A percentile compares a stretch with the other conserved stretches of the same genome.
These are phyloP conservation scores for Todiramphus saurophagus DNA, from an alignment of 2,113 vertebrate species.

Conservation along the genomic window DNA sequence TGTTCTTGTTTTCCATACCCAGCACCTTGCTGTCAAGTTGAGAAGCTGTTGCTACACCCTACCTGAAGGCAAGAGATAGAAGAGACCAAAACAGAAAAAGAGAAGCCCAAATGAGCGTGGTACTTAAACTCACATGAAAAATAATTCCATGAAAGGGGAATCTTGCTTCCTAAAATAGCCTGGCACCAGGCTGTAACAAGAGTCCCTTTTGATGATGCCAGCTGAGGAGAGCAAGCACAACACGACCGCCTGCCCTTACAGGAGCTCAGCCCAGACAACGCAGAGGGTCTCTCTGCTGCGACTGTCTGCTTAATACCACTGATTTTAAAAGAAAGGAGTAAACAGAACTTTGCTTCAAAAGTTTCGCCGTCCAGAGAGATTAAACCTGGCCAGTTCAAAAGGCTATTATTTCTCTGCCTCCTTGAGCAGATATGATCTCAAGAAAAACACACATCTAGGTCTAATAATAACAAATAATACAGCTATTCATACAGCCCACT, in stretches of 20 bases:
- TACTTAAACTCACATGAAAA: neutral
- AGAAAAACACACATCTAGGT: constrained; percentile 54
- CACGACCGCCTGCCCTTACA: neutral
- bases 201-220: constrained; percentile 6
- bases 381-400: neutral
- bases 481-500: constrained; percentile 52
- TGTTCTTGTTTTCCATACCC: neutral
- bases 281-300: neutral
- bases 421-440: constrained; percentile 56
- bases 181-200: neutral
- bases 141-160: constrained; percentile 26
- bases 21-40: neutral
- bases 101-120: neutral
- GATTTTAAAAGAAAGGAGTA: constrained; percentile 3
- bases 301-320: neutral
- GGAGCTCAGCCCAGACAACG: neutral
- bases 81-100: neutral
- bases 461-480: constrained; percentile 66
- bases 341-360: constrained; percentile 39
- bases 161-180: neutral
- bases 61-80: neutral
- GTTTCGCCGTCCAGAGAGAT: constrained; percentile 2
- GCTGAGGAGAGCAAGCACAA: neutral
- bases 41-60: neutral
- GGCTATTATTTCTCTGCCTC: constrained; percentile 42